Evolutionary conservation across 2,797 vertebrate genomes (phyloP), one percentile per base, ranked within the genome.

Genomic region (Vultur gryphus): DNA sequence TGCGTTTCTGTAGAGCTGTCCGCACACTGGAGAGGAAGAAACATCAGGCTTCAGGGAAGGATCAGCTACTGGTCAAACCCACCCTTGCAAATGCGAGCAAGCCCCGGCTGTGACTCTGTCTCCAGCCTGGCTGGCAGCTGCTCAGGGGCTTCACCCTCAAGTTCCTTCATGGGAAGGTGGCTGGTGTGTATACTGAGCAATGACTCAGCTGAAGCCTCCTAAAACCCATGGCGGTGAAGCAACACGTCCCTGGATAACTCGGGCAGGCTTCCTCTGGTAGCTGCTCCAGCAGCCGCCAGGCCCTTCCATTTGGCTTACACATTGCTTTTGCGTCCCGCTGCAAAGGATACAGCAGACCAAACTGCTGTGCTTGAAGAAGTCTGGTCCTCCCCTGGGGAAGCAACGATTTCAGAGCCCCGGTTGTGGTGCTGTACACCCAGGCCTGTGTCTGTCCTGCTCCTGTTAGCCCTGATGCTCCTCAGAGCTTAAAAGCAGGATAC

Each of bases 391-490:
- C 5, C 5, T 5, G 19, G 15, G 52, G 44, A 51, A n/a, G 25
- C 44, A 77, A 65, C 2, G 1, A 54, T 21, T 85, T 59, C 79
- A 84, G 21, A 87, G 28, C 24, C 15, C 18, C 0, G 0, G 1
- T 5, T 59, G 52, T 31, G 7, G 11, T 48, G 37, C 14, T 3
- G 3, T 33, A 6, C n/a, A 46, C 54, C 10, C 0, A 0, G 77
- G 9, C 25, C 43, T n/a, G 6, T 26, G 24, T 83, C 44, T 58
- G 43, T 31, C 24, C 54, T 51, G 31, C 46, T 83, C 33, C 55
- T 89, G 4, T 66, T 43, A 59, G 44, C 9, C 33, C 43, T 71
- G 57, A 12, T 58, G 59, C 13, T 52, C 26, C 44, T 76, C 57
- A 61, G n/a, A 57, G 39, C 12, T 66, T 85, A 39, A 62, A 73